These are phyloP conservation scores for Anthoscopus minutus DNA, from an alignment of 2,113 vertebrate genomes.

Conservation along the genomic window DNA sequence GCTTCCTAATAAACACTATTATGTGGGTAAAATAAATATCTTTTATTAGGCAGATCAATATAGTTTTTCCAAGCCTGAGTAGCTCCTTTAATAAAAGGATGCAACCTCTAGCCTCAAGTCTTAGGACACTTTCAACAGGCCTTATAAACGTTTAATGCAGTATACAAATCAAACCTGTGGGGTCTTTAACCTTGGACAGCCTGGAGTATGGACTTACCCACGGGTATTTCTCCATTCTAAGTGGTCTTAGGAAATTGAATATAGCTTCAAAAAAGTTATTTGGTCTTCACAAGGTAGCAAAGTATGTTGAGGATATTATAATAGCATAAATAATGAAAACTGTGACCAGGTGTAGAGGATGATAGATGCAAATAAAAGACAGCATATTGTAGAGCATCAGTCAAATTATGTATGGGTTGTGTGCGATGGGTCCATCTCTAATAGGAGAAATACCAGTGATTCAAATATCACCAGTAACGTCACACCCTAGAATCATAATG, in stretches of 20 bases:
- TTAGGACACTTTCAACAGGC: background rate
- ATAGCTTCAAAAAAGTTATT: background rate
- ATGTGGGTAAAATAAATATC: background rate
- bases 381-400: background rate
- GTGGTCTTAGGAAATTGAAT: background rate
- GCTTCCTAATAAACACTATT: background rate
- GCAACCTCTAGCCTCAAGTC: background rate
- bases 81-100: background rate
- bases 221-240: background rate
- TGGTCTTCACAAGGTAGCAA: background rate
- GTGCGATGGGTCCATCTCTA: background rate
- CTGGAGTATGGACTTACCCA: background rate
- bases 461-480: background rate
- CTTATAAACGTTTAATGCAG: background rate
- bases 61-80: background rate
- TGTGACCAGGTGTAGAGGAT: background rate
- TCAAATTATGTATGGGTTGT: background rate
- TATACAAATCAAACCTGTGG: background rate
- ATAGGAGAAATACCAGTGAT: background rate
- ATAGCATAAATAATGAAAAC: background rate
- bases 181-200: background rate
- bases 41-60: background rate
- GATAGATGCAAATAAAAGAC: background rate
- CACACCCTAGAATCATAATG: background rate
- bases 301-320: background rate